These are phyloP conservation scores for Cataglyphis cursor DNA, from an alignment of 2,888 invertebrate genomes.

Conservation along the genomic window DNA sequence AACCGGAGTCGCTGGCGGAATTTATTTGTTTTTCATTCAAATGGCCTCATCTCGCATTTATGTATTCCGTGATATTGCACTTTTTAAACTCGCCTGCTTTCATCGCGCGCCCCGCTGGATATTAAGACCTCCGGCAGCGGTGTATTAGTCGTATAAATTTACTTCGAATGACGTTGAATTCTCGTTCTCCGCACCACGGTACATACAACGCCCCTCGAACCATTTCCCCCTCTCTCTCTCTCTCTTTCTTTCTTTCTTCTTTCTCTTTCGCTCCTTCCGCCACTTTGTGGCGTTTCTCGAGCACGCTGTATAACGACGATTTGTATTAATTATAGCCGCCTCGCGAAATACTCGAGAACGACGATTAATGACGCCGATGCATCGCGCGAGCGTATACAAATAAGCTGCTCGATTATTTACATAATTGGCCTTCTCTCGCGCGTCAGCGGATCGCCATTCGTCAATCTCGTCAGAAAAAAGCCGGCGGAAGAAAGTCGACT, in stretches of 20 bases:
- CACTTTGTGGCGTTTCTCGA: constrained; percentile 57
- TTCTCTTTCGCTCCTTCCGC: constrained; percentile 9
- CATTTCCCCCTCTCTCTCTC: constrained; percentile 3
- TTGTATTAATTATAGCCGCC: constrained; percentile 73
- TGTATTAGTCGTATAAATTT: constrained; percentile 85
- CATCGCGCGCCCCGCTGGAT: constrained; percentile 77
- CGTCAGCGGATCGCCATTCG: constrained; percentile 44
- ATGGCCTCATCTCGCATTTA: constrained; percentile 85
- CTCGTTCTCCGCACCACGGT: constrained; percentile 66
- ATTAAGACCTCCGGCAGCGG: constrained; percentile 82
- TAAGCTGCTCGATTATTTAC: constrained; percentile 52
- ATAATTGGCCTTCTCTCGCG: constrained; percentile 52
- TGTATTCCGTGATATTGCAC: constrained; percentile 86
- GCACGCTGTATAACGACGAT: constrained; percentile 62
- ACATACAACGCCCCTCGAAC: constrained; percentile 54
- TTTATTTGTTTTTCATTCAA: constrained; percentile 86
- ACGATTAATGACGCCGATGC: constrained; percentile 65
- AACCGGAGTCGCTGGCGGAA: constrained; percentile 80
- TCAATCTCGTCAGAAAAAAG: constrained; percentile 26
- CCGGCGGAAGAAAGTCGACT: not conserved
- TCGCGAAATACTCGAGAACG: constrained; percentile 51
- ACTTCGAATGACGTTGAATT: constrained; percentile 76
- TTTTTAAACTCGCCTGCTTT: constrained; percentile 83
- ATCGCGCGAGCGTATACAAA: constrained; percentile 35
- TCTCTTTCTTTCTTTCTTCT: not conserved